Evolutionary conservation across 1,140 invertebrate genomes (phyloP).

Genomic region (Chlorops oryzae): DNA sequence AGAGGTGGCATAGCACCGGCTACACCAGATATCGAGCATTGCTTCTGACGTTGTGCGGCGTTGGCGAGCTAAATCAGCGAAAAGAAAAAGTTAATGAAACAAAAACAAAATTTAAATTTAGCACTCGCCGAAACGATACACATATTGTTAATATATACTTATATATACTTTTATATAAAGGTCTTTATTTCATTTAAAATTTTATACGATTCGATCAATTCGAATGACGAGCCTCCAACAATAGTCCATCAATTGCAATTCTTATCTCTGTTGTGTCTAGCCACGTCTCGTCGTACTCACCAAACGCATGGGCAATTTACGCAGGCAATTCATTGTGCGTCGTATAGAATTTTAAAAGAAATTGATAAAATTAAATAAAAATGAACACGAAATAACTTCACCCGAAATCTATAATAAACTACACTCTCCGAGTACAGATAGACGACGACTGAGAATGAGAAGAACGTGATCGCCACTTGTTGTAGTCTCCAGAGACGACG

Average conservation of each 20-base stretch:
- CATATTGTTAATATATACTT: conserved; percentile 2
- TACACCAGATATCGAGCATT: conserved; percentile 31
- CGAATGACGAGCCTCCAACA: neutral
- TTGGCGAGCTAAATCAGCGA: conserved; percentile 30
- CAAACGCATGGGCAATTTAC: conserved; percentile 43
- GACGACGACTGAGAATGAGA: no score
- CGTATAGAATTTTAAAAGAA: no score
- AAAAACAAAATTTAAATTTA: conserved; percentile 3
- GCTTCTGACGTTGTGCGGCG: conserved; percentile 40
- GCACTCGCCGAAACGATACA: conserved; percentile 8
- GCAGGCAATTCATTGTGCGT: conserved; percentile 44
- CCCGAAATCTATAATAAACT: no score
- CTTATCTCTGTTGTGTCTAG: neutral
- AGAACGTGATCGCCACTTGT: no score
- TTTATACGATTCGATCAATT: neutral
- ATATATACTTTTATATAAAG: neutral
- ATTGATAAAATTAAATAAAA: no score
- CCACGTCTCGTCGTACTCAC: conserved; percentile 19
- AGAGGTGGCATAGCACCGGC: conserved; percentile 50
- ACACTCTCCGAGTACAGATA: no score
- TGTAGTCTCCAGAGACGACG: no score
- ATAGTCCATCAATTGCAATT: neutral
- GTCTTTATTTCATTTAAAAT: neutral
- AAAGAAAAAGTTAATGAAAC: conserved; percentile 10
- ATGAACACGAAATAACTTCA: no score